Evolutionary conservation across 1,140 invertebrate species (phyloP), one percentile per base, ranked within the genome.

Genomic region (Drosophila leontia): DNA sequence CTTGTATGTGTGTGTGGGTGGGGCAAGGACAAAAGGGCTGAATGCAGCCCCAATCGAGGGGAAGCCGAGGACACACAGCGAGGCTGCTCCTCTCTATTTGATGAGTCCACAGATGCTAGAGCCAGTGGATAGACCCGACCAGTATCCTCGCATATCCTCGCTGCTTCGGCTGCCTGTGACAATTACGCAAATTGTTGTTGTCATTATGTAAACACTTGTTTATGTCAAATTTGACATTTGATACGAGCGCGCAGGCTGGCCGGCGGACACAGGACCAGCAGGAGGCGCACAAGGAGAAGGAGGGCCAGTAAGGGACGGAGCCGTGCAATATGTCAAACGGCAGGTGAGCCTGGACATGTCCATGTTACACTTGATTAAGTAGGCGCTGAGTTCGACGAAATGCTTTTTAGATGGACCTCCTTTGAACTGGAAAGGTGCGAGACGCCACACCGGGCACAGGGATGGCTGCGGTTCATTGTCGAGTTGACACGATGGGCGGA

Each of bases 141-240:
- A 69, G 35, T 17, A 58, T 63, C 44, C 29, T 39, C 23, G 45
- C 32, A 34, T 17, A 57, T 63, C 44, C 42, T 53, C 23, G 45
- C 32, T 61, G 19, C 19, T 26, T 39, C 19, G 41, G 50, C 35
- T 84, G 79, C 79, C 81, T 37, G 60, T 67, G 86, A 71, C 81
- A 90, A 90, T 90, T 90, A 90, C 86, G 82, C 75, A 90, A 90
- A 90, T 91, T 90, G 85, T 90, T 82, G 85, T 90, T 90, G 85
- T 82, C 85, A 82, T 90, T 90, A 82, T 91, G 85, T 90, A 90
- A 90, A 90, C 86, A 90, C 85, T 90, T 90, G 85, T 82, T 90
- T 85, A 75, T 82, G 85, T 85, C 85, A 90, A 90, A 82, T 90
- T 90, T 90, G 85, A 91, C 85, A 90, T 85, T 90, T 85, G 86